Base-by-base conservation (phyloP, 2,797 vertebrate genomes). In the Thunnus albacares region DNA sequence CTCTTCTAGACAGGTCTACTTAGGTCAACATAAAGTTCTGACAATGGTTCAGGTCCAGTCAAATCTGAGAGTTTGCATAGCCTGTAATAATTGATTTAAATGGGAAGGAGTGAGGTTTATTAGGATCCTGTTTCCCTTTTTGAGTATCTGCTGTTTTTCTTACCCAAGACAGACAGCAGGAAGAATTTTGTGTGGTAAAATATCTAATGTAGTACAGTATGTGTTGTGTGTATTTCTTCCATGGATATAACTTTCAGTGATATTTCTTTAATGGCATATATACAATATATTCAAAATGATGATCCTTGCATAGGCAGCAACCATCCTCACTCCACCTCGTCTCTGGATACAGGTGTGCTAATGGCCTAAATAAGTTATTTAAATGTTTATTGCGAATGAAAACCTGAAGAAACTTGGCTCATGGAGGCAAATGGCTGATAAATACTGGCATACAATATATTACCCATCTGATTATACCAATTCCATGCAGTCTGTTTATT, bases 1-100 rank as follows among this genome's bases (percentile, higher is more conserved):
- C 63, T 80, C 20, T 53, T 68, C 61, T 55, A 33, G n/a, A 70
- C 81, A 82, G 66, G 83, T 65, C 8, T 12, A 35, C 71, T 68
- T 5, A 0, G 47, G 63, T 80, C 53, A 65, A 43, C 66, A 55
- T 2, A 3, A 6, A 33, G 26, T 28, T 49, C 60, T 71, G 75
- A 73, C 45, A 51, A 49, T 7, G 41, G 53, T 64, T 85, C 75
- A 63, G 51, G 78, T 75, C 69, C 53, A 75, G 52, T 65, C 30
- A 68, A 81, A 62, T 79, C 80, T 66, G 51, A n/a, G 47, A 51
- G 47, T 70, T 69, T 57, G 24, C 38, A 56, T 9, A 35, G 30
- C 56, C 24, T 57, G 56, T 41, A 72, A 38, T n/a, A 30, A 66
- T 64, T 30, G 71, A 47, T 75, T 84, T 33, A 55, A 63, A 72